Evolutionary conservation across 2,797 vertebrate genomes (phyloP), one percentile per base, ranked within the genome.

Genomic region (Carapus acus): DNA sequence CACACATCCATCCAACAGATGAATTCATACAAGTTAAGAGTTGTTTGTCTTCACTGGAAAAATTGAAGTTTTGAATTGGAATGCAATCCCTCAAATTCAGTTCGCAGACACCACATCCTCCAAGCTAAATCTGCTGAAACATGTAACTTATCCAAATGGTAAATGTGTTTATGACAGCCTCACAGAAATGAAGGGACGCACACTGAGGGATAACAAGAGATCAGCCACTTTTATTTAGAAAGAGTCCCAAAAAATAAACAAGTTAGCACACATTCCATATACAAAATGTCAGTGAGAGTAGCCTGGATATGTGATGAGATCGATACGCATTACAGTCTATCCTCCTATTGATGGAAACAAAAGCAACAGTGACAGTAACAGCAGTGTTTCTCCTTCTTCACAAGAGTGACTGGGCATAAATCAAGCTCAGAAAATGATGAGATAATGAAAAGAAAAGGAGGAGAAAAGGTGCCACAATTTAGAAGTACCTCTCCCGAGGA

Each of bases 221-320:
- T 86, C 81, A 83, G 80, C 78, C 85, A 83, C 80, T 77, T 89
- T 90, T 89, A 89, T 86, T 90, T 88, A 85, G 79, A 88, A 90
- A 90, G 81, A 83, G 72, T 87, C 83, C 85, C 85, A 82, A 89
- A 89, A 89, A 89, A 87, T 89, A 88, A 87, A 84, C 81, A 87
- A 85, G 85, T 88, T 84, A 81, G 85, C 85, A 90, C 88, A 90
- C 85, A 87, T 89, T 88, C 83, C 86, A 88, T 78, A 85, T 89
- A 88, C 77, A 90, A 88, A 90, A 88, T 86, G 85, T 84, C 78
- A 81, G 77, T 85, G 83, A 83, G 76, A 85, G 77, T 65, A 83
- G 79, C 76, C 75, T 78, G 81, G 72, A 83, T 78, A 84, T 78
- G 81, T 58, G 17, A 85, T 83, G 73, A 60, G 74, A 77, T 16